Conservation (phyloP, 2,113 vertebrate species). For the Neodon shergylaensis region DNA sequence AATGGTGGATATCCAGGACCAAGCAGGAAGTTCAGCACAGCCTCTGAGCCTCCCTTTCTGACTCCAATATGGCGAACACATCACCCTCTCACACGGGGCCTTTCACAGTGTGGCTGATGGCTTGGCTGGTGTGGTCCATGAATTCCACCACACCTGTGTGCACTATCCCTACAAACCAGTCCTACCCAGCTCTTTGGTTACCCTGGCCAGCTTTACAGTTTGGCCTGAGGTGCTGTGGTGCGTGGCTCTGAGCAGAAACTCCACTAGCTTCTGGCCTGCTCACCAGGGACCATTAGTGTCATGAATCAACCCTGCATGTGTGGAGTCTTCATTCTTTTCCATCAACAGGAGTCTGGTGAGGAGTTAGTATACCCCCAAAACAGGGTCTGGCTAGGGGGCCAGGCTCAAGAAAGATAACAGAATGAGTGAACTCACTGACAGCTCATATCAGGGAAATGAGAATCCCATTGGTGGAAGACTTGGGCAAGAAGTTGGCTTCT, state of each 20-base stretch:
- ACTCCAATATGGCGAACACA: neutral
- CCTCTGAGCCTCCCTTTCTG: neutral
- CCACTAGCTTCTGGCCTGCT: constrained; percentile 9
- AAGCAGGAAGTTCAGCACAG: neutral
- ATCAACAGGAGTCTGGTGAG: neutral
- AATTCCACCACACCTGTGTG: neutral
- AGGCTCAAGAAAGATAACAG: neutral
- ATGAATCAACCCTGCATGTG: neutral
- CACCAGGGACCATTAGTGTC: neutral
- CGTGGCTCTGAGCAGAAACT: neutral
- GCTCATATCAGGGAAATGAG: fast-evolving
- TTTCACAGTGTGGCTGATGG: neutral
- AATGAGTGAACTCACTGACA: neutral
- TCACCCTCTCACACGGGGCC: neutral
- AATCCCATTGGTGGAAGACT: neutral
- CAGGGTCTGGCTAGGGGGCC: neutral
- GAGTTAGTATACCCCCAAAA: too few species aligned
- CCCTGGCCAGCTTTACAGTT: neutral
- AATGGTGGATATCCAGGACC: neutral
- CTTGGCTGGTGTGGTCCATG: neutral
- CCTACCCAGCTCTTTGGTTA: neutral
- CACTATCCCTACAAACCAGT: neutral
- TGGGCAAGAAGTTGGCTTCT: neutral
- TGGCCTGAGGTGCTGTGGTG: neutral
- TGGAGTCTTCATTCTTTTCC: neutral